Base-by-base conservation (phyloP, 1,140 invertebrate genomes). In the Drosophila busckii region DNA sequence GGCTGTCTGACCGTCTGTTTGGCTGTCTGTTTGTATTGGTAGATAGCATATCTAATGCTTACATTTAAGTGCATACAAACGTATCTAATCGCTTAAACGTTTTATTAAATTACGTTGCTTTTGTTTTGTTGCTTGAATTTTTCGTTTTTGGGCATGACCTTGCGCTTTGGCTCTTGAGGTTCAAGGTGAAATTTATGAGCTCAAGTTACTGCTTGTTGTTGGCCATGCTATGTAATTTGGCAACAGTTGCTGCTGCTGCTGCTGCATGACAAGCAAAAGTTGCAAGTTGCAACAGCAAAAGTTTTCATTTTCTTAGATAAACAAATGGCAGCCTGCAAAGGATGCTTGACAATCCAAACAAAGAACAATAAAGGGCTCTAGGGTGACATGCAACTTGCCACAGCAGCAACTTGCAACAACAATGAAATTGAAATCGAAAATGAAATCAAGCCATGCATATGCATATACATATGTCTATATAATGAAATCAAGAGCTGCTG, bases 51-150 rank as follows among this genome's bases (percentile, higher is more conserved):
- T 82, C 69, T 80, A 80, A 80, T 80, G 75, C 75, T 82, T 80
- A 80, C 75, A 80, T 80, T 80, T 84, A 66, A 84, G 71, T 80
- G 78, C 68, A 84, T 60, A 84, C 78, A 84, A 84, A 84, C 78
- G 78, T 84, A 84, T 84, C 78, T 84, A 84, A 84, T 84, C 78
- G 78, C 35, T 56, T 84, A 84, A 84, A 78, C 78, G 78, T 84
- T 84, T 84, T 84, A 84, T 84, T 84, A 84, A 84, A 84, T 84
- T 84, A 84, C 78, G 78, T 78, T 70, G 82, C 35, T 41, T 61
- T 61, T 45, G 35, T 41, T 46, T 61, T 52, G 45, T 52, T 52
- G 38, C 22, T 17, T 23, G 10, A 28, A 28, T 19, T 7, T 31
- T 17, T 45, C 22, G 45, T 26, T 23, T 49, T 28, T n/a, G 7